Percentiles rank a stretch among this genome's conserved stretches.
These are phyloP conservation scores for Tolmerus cingulatus DNA, from an alignment of 2,888 invertebrate genomes.

Conservation along the genomic window DNA sequence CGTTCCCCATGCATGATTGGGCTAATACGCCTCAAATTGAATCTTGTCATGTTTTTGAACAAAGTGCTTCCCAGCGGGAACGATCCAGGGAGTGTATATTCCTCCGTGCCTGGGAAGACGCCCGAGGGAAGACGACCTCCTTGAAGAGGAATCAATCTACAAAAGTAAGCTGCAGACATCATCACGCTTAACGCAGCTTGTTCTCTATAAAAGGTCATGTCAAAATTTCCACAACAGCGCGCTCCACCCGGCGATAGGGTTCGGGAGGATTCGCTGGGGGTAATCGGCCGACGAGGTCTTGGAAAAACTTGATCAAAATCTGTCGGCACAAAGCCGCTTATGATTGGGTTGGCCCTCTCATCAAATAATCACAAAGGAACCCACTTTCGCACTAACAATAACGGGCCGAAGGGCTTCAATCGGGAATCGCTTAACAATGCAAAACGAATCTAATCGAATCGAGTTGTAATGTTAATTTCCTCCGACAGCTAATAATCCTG, in stretches of 20 bases:
- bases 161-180: constrained; percentile 7
- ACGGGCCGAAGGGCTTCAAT: not conserved
- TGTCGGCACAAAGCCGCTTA: constrained; percentile 4
- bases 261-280: not conserved
- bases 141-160: not conserved
- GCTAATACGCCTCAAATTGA: constrained; percentile 38
- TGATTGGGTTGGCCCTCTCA: constrained; percentile 23
- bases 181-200: not conserved
- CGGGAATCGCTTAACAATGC: not conserved
- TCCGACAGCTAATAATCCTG: not conserved
- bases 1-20: constrained; percentile 42
- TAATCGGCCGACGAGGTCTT: not conserved
- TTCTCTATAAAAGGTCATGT: not conserved
- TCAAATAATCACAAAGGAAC: constrained; percentile 27
- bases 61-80: not conserved
- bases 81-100: not conserved
- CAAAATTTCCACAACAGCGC: constrained; percentile 1
- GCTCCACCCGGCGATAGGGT: not conserved
- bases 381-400: not conserved
- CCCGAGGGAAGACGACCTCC: not conserved
- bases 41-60: constrained; percentile 18
- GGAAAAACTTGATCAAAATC: constrained; percentile 21
- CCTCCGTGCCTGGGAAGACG: not conserved
- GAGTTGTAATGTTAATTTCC: not conserved
- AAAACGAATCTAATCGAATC: not conserved